Evolutionary conservation across 2,797 vertebrate genomes (phyloP), one percentile per base, ranked within the genome.

Genomic region (Channallabes apus): DNA sequence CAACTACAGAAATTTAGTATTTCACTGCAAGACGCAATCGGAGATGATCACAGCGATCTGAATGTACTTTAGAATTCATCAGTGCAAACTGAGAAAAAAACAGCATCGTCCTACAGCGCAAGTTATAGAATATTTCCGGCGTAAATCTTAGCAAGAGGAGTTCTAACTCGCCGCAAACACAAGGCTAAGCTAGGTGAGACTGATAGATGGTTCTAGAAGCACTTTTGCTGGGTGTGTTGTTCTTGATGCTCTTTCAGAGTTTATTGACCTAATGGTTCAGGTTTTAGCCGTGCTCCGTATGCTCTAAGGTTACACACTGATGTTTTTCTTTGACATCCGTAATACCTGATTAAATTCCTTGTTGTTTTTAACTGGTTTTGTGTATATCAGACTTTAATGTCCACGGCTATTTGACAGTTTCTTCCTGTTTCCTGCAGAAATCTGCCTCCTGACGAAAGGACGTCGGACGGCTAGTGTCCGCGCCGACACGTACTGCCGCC

Each of bases 381-480:
- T 29, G 12, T 14, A 65, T 15, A 0, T 65, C 4, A 76, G 20
- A 32, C 27, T 32, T n/a, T 51, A 46, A 14, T 11, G 12, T 8
- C n/a, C 24, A 17, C 0, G 14, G 3, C 1, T 1, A 1, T 32
- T 22, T 77, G 29, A 58, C 69, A 83, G 24, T 85, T 27, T 82
- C 41, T 72, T 83, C 35, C 82, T 72, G 75, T 77, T 77, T 62
- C 82, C 8, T 65, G 32, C 92, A 99, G 98, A 99, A 91, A 99
- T 99, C 90, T 99, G 98, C 90, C 96, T 99, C 90, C 93, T 99
- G 91, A 99, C 98, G 51, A 99, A 99, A 87, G 98, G 98, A 78
- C 96, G 98, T 6, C 97, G 98, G 35, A 99, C 98, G 0, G 98
- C 98, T 82, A 99, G 98, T 0, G 98, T 99, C n/a, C 94, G 96